These are phyloP conservation scores for Deilephila porcellus DNA, from an alignment of 2,888 invertebrate genomes.

Conservation along the genomic window DNA sequence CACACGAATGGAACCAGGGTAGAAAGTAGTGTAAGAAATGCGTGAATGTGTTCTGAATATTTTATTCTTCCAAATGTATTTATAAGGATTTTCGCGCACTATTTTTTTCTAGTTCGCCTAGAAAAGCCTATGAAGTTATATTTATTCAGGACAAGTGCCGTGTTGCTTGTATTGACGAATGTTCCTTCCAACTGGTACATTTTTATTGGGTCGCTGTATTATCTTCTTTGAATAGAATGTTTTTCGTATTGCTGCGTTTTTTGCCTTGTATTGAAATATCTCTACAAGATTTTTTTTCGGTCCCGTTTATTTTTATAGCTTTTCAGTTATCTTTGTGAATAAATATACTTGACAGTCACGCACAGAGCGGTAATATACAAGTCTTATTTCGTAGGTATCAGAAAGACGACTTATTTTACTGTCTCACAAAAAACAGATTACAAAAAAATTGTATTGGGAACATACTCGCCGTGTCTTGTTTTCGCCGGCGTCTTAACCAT, in stretches of 20 bases:
- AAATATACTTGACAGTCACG: too few species aligned
- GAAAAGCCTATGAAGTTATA: constrained; percentile 8
- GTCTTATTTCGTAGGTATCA: too few species aligned
- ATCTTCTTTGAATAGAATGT: background rate
- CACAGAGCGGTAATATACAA: too few species aligned
- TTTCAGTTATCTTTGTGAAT: too few species aligned
- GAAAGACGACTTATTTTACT: too few species aligned
- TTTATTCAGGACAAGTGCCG: constrained; percentile 16
- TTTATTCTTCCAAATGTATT: constrained; percentile 5
- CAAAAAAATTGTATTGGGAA: too few species aligned
- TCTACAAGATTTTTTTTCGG: too few species aligned
- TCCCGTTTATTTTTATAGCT: too few species aligned
- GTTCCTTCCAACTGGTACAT: constrained; percentile 13
- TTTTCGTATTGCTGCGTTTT: background rate
- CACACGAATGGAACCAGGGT: background rate
- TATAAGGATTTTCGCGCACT: constrained; percentile 17
- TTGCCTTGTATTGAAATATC: too few species aligned
- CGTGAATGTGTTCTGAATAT: constrained; percentile 13
- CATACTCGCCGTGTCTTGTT: too few species aligned
- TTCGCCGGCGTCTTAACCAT: too few species aligned
- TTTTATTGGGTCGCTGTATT: background rate
- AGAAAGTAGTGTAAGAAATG: constrained; percentile 16
- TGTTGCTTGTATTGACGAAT: constrained; percentile 13
- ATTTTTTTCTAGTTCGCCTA: constrained; percentile 9
- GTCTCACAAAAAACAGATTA: too few species aligned